A percentile compares a stretch with the other conserved stretches of the same genome.
Evolutionary conservation across 1,140 invertebrate genomes (phyloP).

Genomic region (Heterodera schachtii): DNA sequence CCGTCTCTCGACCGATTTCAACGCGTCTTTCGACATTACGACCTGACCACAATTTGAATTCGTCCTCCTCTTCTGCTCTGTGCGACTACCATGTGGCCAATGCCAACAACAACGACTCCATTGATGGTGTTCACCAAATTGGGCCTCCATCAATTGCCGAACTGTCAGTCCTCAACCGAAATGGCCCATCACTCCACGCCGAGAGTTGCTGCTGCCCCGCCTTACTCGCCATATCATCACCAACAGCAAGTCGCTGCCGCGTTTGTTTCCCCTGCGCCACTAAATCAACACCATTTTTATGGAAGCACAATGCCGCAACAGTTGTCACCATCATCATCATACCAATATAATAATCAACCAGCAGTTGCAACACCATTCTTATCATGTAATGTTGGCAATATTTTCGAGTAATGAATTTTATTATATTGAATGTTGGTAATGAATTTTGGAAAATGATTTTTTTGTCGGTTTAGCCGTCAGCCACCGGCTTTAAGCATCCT

Average conservation of each 20-base stretch:
- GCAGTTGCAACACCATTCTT: not conserved
- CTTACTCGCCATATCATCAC: not conserved
- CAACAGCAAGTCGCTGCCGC: conserved; percentile 13
- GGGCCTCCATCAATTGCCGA: not conserved
- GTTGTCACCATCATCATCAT: not conserved
- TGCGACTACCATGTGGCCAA: not conserved
- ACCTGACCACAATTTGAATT: not conserved
- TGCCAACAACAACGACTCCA: not conserved
- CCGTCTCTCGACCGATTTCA: not conserved
- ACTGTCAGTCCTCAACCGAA: not conserved
- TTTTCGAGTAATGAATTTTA: not conserved
- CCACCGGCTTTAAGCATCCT: not conserved
- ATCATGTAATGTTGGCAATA: not conserved
- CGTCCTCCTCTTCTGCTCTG: not conserved
- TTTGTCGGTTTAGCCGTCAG: not conserved
- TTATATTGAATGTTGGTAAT: too few relatives aligned
- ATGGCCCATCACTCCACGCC: not conserved
- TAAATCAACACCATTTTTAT: conserved; percentile 15
- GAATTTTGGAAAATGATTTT: not conserved
- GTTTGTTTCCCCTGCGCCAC: conserved; percentile 1
- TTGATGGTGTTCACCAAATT: not conserved
- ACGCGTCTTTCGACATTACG: not conserved
- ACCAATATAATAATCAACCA: not conserved
- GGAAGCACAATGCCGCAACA: not conserved
- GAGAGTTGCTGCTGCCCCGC: not conserved